These are phyloP conservation scores for Sylvietta virens DNA, from an alignment of 2,113 vertebrate species.

Conservation along the genomic window DNA sequence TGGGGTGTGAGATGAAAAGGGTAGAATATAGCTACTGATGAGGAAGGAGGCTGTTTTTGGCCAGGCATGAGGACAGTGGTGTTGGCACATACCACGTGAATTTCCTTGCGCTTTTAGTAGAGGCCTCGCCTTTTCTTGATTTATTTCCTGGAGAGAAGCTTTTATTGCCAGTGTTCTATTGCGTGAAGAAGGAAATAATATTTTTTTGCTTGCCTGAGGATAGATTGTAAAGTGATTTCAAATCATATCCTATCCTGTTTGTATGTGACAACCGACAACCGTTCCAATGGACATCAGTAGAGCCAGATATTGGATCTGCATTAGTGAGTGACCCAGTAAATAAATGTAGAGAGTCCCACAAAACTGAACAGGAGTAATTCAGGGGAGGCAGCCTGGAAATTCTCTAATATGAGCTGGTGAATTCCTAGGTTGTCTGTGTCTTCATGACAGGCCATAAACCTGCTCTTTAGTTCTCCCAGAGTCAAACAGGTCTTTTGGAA, in stretches of 20 bases:
- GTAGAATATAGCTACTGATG: neutral
- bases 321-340: neutral
- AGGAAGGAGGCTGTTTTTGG: neutral
- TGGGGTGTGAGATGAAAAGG: neutral
- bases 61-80: neutral
- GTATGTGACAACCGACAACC: neutral
- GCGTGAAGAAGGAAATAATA: neutral
- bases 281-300: neutral
- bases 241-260: neutral
- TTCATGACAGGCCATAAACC: neutral
- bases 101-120: neutral
- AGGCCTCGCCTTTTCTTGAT: neutral
- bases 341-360: neutral
- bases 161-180: neutral
- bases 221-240: neutral
- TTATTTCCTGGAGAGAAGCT: conserved; percentile 1
- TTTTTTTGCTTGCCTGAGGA: neutral
- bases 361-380: neutral
- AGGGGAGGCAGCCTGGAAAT: neutral
- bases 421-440: neutral
- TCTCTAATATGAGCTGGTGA: neutral
- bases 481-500: neutral
- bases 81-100: neutral
- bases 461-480: neutral
- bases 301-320: neutral